Percentiles rank a stretch among this genome's conserved stretches.
Evolutionary conservation across 2,888 invertebrate genomes (phyloP).

Genomic region (Plagodis pulveraria): DNA sequence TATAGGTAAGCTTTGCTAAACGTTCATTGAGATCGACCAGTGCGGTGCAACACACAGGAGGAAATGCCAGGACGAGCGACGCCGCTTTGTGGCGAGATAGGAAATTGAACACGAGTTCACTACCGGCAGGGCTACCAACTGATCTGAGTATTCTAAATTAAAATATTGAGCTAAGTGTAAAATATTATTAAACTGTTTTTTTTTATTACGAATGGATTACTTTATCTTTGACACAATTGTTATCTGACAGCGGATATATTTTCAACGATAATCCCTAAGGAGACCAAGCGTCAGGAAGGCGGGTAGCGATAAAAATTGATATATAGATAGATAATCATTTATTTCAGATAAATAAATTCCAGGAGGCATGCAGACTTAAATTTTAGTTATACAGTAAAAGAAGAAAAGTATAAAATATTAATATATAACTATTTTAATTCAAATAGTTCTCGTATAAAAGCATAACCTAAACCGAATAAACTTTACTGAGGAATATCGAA

Average conservation of each 20-base stretch:
- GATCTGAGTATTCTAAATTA: conserved; percentile 5
- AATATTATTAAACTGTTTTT: not conserved
- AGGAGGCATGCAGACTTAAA: too few relatives aligned
- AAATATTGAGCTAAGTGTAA: conserved; percentile 3
- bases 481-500: too few relatives aligned
- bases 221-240: not conserved
- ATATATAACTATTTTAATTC: too few relatives aligned
- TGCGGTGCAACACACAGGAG: conserved; percentile 26
- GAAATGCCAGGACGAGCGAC: conserved; percentile 55
- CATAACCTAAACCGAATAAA: too few relatives aligned
- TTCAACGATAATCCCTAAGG: not conserved
- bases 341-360: too few relatives aligned
- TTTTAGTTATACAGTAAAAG: too few relatives aligned
- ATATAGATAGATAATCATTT: too few relatives aligned
- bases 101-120: conserved; percentile 61
- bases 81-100: conserved; percentile 64
- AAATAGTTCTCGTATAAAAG: too few relatives aligned
- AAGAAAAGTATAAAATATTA: too few relatives aligned
- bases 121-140: conserved; percentile 11
- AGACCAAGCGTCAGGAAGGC: too few relatives aligned
- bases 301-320: not conserved
- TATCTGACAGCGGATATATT: not conserved
- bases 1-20: conserved; percentile 1
- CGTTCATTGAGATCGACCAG: conserved; percentile 15
- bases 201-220: too few relatives aligned